phyloP scores from a whole-genome alignment of 2,888 invertebrate species.

The Stenolophus ochropezus region DNA sequence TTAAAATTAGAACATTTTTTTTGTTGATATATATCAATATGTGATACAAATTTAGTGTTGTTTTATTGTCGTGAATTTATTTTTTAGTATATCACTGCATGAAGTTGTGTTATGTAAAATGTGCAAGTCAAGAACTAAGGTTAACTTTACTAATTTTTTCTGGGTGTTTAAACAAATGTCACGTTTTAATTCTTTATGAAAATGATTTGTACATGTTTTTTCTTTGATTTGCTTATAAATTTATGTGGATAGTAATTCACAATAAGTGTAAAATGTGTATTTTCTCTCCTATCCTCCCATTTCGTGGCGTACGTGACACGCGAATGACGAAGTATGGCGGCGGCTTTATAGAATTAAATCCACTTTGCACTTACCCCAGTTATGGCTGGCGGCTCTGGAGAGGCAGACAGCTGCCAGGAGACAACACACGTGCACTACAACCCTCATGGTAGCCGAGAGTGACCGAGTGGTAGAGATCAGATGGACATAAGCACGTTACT shows the following conservation, averaged over 20 bases:
- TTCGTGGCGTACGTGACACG: conserved; percentile 76
- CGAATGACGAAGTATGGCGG: conserved; percentile 73
- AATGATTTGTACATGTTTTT: too few relatives aligned
- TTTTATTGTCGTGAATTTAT: too few relatives aligned
- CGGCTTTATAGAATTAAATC: conserved; percentile 29
- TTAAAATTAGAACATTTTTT: background rate
- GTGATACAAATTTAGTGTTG: background rate
- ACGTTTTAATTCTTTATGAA: background rate
- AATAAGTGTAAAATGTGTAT: conserved; percentile 10
- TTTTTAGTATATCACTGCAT: too few relatives aligned
- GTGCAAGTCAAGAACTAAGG: background rate
- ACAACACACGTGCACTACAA: conserved; percentile 67
- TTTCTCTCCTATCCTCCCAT: conserved; percentile 53
- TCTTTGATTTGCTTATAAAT: too few relatives aligned
- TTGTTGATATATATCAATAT: background rate
- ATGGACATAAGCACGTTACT: conserved; percentile 45
- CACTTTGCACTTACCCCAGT: conserved; percentile 68
- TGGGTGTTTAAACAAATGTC: conserved; percentile 7
- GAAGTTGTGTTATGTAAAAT: background rate
- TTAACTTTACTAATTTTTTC: conserved; percentile 34
- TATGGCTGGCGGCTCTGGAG: conserved; percentile 64
- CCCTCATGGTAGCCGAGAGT: conserved; percentile 65
- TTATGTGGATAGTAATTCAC: too few relatives aligned
- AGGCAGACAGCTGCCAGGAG: conserved; percentile 62
- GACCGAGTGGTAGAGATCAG: background rate